Conservation (phyloP, 2,888 invertebrate species). For the Diachrysia chrysitis region DNA sequence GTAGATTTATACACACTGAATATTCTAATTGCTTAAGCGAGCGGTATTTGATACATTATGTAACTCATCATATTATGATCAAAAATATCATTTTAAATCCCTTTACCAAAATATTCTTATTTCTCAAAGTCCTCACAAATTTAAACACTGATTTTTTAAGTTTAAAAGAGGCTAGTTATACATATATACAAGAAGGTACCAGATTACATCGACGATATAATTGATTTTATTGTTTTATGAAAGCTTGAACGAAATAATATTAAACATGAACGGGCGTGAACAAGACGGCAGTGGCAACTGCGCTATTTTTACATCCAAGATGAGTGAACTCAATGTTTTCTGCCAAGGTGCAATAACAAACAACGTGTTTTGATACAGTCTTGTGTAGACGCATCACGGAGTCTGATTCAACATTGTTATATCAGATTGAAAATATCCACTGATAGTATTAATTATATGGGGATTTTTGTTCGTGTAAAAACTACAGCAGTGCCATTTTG, state of each 20-base stretch:
- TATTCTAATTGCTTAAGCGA: no score
- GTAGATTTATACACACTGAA: neutral
- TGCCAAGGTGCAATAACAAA: constrained; percentile 61
- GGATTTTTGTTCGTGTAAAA: no score
- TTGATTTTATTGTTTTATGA: neutral
- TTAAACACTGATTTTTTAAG: no score
- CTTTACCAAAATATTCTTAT: no score
- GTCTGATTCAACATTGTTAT: constrained; percentile 27
- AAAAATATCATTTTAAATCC: no score
- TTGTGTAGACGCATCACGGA: constrained; percentile 18
- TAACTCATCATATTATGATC: neutral
- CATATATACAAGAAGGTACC: neutral
- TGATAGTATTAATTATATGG: neutral
- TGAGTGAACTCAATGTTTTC: constrained; percentile 51
- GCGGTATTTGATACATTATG: neutral
- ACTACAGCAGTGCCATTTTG: no score
- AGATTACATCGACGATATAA: neutral
- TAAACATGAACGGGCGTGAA: constrained; percentile 19
- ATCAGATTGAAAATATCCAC: neutral
- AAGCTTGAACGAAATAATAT: constrained; percentile 5
- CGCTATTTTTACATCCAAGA: constrained; percentile 51
- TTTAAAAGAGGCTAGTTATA: no score
- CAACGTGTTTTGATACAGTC: constrained; percentile 30
- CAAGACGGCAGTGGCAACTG: constrained; percentile 36
- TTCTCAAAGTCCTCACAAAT: no score